Conservation (phyloP, 2,888 invertebrate species). For the Melanophora roralis region DNA sequence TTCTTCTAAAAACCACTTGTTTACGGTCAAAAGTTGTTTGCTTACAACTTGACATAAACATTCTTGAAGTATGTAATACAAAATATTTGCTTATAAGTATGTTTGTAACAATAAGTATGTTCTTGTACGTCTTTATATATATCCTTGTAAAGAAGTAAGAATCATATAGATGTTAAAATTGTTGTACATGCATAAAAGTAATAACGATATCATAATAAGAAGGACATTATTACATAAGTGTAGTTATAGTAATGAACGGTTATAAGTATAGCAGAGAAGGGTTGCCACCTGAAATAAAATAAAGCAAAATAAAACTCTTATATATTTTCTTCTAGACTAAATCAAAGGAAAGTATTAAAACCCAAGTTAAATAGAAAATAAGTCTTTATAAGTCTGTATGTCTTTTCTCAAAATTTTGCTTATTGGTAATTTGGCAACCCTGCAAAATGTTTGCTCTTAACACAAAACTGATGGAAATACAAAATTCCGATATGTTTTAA, state of each 20-base stretch:
- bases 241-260: background rate
- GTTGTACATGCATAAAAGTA: background rate
- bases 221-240: background rate
- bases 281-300: background rate
- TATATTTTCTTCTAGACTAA: no score
- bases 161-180: background rate
- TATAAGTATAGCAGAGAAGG: background rate
- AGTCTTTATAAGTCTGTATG: no score
- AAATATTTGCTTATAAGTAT: background rate
- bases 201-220: slow-evolving; percentile 11
- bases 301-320: background rate
- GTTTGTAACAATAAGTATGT: background rate
- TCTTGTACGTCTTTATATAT: no score
- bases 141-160: no score
- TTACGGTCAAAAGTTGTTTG: slow-evolving; percentile 14
- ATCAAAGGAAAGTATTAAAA: background rate
- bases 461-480: background rate
- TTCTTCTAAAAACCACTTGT: slow-evolving; percentile 25
- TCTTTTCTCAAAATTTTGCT: no score
- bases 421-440: background rate
- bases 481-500: background rate
- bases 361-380: no score
- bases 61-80: slow-evolving; percentile 11
- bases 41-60: slow-evolving; percentile 39
- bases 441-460: background rate